Conservation (phyloP, 2,888 invertebrate species). For the Amphipyra tragopoginis region DNA sequence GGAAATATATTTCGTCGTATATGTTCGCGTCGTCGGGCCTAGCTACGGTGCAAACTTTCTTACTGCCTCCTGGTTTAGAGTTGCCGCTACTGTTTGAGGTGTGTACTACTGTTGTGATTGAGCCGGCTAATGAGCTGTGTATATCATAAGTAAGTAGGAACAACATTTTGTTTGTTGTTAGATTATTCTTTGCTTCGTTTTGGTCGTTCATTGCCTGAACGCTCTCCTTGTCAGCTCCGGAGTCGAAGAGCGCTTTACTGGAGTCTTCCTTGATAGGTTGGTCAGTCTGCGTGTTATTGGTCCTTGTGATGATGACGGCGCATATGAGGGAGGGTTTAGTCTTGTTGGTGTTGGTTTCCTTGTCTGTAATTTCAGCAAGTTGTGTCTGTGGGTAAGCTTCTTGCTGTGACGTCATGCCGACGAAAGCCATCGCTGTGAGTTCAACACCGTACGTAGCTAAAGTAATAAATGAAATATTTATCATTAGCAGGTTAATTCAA, state of each 20-base stretch:
- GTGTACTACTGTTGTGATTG: conserved; percentile 82
- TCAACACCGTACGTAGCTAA: conserved; percentile 83
- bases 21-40: conserved; percentile 80
- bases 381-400: conserved; percentile 78
- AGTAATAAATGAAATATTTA: conserved; percentile 12
- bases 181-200: conserved; percentile 91
- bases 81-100: conserved; percentile 83
- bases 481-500: neutral
- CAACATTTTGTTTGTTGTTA: conserved; percentile 82
- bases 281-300: conserved; percentile 69
- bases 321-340: conserved; percentile 83
- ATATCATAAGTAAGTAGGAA: conserved; percentile 93
- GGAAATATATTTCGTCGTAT: conserved; percentile 87
- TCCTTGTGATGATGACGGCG: conserved; percentile 80
- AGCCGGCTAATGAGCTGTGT: conserved; percentile 90
- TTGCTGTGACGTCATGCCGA: conserved; percentile 81
- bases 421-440: conserved; percentile 85
- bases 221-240: conserved; percentile 79
- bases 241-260: conserved; percentile 83
- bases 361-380: conserved; percentile 76
- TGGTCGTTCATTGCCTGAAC: conserved; percentile 95
- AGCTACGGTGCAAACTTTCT: conserved; percentile 84
- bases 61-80: conserved; percentile 88
- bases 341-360: conserved; percentile 74
- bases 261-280: conserved; percentile 81